A percentile compares a stretch with the other conserved stretches of the same genome.
Evolutionary conservation across 2,113 vertebrate genomes (phyloP).

Genomic region (Clarias batrachus): DNA sequence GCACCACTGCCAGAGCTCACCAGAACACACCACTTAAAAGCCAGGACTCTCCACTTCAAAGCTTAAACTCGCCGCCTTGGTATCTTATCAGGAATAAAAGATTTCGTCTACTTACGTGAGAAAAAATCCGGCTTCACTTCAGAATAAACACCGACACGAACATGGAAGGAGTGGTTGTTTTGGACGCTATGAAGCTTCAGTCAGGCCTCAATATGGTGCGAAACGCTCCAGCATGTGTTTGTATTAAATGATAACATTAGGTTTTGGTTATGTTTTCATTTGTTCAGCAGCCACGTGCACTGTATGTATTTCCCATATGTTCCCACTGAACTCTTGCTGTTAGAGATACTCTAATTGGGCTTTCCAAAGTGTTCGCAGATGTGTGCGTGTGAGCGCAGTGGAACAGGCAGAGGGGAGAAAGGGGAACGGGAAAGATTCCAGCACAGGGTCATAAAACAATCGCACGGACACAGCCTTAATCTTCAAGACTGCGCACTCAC

Average conservation of each 20-base stretch:
- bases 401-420: conserved; percentile 14
- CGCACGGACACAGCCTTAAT: conserved; percentile 29
- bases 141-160: not conserved
- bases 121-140: not conserved
- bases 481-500: not conserved
- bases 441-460: conserved; percentile 31
- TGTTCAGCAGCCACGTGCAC: conserved; percentile 28
- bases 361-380: conserved; percentile 56
- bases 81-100: not conserved
- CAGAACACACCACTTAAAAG: conserved; percentile 38
- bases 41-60: conserved; percentile 30
- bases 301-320: conserved; percentile 35
- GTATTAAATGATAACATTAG: conserved; percentile 19
- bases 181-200: not conserved
- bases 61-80: not conserved
- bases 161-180: too few relatives aligned
- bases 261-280: conserved; percentile 40
- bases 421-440: conserved; percentile 42
- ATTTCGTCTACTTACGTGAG: not conserved
- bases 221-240: not conserved
- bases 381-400: conserved; percentile 40
- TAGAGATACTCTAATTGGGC: conserved; percentile 58
- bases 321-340: conserved; percentile 50
- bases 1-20: conserved; percentile 41
- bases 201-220: too few relatives aligned